These are phyloP conservation scores for Lordiphosa collinella DNA, from an alignment of 1,140 invertebrate genomes.

Conservation along the genomic window DNA sequence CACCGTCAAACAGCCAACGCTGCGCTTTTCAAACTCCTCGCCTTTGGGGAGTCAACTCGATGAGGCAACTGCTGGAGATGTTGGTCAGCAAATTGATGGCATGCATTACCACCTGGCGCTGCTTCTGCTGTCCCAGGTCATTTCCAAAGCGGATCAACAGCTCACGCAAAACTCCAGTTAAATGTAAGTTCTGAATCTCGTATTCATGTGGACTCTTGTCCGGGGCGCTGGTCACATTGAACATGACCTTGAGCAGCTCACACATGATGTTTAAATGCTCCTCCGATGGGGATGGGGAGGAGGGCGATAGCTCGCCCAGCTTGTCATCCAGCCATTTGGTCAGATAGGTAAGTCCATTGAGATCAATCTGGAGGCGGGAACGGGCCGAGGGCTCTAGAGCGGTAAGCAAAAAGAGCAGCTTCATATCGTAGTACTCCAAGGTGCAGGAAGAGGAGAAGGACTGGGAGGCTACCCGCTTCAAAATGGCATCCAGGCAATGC, in stretches of 20 bases:
- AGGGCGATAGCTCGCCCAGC: slow-evolving; percentile 80
- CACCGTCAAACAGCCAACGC: slow-evolving; percentile 86
- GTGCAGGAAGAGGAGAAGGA: slow-evolving; percentile 81
- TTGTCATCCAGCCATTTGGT: slow-evolving; percentile 90
- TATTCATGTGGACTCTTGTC: slow-evolving; percentile 84
- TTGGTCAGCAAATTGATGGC: slow-evolving; percentile 83
- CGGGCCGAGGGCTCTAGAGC: slow-evolving; percentile 88
- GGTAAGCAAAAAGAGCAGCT: slow-evolving; percentile 92
- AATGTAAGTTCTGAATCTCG: slow-evolving; percentile 85
- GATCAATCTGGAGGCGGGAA: slow-evolving; percentile 86
- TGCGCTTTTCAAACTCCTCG: slow-evolving; percentile 82
- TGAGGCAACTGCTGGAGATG: slow-evolving; percentile 79
- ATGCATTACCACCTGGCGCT: slow-evolving; percentile 87
- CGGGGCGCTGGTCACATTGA: slow-evolving; percentile 88
- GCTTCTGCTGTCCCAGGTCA: slow-evolving; percentile 82
- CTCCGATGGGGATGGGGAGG: slow-evolving; percentile 79
- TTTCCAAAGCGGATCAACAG: slow-evolving; percentile 83
- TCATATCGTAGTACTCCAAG: slow-evolving; percentile 92
- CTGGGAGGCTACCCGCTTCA: slow-evolving; percentile 83
- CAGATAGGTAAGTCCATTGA: slow-evolving; percentile 90
- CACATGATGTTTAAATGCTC: slow-evolving; percentile 86
- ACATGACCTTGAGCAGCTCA: slow-evolving; percentile 94
- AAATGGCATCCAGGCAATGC: slow-evolving; percentile 87
- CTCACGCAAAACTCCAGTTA: slow-evolving; percentile 87
- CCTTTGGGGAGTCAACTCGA: slow-evolving; percentile 77